phyloP scores from a whole-genome alignment of 2,113 vertebrate genomes.

The Hiodon tergisus region DNA sequence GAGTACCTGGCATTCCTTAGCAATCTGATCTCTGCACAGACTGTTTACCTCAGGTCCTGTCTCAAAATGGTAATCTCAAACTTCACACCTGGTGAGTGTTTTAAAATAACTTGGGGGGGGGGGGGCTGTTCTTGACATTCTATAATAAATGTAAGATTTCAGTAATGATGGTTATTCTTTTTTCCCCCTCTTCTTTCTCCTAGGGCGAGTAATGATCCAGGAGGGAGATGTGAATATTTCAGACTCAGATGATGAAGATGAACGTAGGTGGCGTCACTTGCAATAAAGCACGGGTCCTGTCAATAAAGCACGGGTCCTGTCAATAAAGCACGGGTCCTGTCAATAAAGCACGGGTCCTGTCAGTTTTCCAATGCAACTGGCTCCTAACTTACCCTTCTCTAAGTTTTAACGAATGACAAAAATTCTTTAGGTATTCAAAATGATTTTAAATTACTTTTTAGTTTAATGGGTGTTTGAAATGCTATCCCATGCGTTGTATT shows the following conservation, averaged over 20 bases:
- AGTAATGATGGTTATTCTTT: background rate
- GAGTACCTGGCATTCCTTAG: conserved; percentile 88
- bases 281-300: too few relatives aligned
- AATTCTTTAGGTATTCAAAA: background rate
- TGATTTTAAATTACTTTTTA: background rate
- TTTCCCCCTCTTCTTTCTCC: conserved; percentile 13
- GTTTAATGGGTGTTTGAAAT: background rate
- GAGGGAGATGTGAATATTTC: conserved; percentile 85
- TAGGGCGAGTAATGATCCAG: conserved; percentile 76
- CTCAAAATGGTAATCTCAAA: conserved; percentile 79
- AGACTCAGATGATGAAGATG: conserved; percentile 91
- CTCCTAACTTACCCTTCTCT: too few relatives aligned
- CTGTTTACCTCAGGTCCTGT: conserved; percentile 81
- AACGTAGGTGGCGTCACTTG: conserved; percentile 65
- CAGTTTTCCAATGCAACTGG: too few relatives aligned
- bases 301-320: too few relatives aligned
- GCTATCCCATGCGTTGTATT: too few relatives aligned
- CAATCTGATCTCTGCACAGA: conserved; percentile 93
- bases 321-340: too few relatives aligned
- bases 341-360: too few relatives aligned
- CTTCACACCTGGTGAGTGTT: conserved; percentile 76
- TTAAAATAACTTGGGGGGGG: background rate
- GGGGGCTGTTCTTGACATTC: background rate
- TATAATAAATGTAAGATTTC: background rate
- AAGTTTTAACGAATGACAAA: background rate